Evolutionary conservation across 2,888 invertebrate species (phyloP).

Genomic region (Xylocampa areola): DNA sequence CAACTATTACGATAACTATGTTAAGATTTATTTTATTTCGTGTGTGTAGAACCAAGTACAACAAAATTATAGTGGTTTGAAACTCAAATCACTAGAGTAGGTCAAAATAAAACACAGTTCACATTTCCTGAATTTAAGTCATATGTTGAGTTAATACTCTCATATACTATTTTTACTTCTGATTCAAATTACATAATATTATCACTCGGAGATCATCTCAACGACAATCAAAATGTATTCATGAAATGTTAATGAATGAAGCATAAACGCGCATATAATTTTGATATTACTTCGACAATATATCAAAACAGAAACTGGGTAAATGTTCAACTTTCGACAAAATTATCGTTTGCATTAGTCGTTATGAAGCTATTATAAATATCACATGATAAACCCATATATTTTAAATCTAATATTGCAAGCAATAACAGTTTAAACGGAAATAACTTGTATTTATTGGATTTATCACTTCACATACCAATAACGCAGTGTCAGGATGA

Average conservation of each 20-base stretch:
- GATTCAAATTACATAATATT: too few species aligned
- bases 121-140: too few species aligned
- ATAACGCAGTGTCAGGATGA: slow-evolving; percentile 42
- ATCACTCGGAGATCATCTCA: too few species aligned
- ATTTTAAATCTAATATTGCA: slow-evolving; percentile 58
- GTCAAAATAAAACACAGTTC: too few species aligned
- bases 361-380: slow-evolving; percentile 62
- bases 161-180: too few species aligned
- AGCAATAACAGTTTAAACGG: slow-evolving; percentile 59
- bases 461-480: slow-evolving; percentile 50
- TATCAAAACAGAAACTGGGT: slow-evolving; percentile 51
- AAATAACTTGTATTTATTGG: slow-evolving; percentile 51
- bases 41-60: too few species aligned
- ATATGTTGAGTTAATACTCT: too few species aligned
- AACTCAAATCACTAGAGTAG: too few species aligned
- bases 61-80: too few species aligned
- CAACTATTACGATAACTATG: too few species aligned
- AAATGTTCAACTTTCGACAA: slow-evolving; percentile 53
- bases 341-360: slow-evolving; percentile 59
- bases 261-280: slow-evolving; percentile 25
- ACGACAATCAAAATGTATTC: slow-evolving; percentile 37
- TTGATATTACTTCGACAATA: slow-evolving; percentile 35
- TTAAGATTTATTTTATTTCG: too few species aligned
- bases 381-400: slow-evolving; percentile 51
- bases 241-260: slow-evolving; percentile 31